A percentile compares a stretch with the other conserved stretches of the same genome.
phyloP scores from a whole-genome alignment of 2,797 vertebrate genomes.

The Oophaga sylvatica region DNA sequence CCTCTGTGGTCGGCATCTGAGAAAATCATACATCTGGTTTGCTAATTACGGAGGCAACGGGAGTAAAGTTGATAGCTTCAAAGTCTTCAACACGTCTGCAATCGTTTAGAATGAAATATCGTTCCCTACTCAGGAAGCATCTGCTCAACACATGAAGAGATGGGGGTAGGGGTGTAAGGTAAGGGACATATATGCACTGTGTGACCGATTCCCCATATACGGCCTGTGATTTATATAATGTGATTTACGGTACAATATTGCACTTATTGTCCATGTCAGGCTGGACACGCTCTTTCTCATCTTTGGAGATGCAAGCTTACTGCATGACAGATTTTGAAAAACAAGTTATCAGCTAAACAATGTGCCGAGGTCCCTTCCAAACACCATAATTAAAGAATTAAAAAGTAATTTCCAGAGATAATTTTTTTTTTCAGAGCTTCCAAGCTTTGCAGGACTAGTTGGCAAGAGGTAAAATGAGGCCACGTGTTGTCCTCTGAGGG shows the following conservation, averaged over 20 bases:
- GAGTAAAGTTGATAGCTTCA: constrained; percentile 27
- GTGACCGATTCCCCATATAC: neutral
- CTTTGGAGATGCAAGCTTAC: neutral
- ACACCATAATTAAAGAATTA: neutral
- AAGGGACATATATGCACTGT: neutral
- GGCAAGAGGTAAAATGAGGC: constrained; percentile 8
- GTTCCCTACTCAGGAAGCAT: constrained; percentile 55
- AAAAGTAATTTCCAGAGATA: neutral
- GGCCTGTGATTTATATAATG: neutral
- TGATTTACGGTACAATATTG: neutral
- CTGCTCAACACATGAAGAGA: constrained; percentile 47
- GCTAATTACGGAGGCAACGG: constrained; percentile 22
- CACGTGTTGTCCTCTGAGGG: neutral
- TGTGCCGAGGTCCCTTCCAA: neutral
- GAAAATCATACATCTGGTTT: constrained; percentile 47
- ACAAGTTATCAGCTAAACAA: constrained; percentile 1
- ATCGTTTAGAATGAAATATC: constrained; percentile 40
- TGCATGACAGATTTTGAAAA: constrained; percentile 3
- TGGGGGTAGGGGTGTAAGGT: neutral
- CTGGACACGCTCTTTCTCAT: neutral
- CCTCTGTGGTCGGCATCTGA: constrained; percentile 20
- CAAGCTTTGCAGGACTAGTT: neutral
- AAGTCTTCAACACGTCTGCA: constrained; percentile 33
- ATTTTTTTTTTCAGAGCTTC: neutral
- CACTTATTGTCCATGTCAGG: neutral